Evolutionary conservation across 2,888 invertebrate genomes (phyloP).

Genomic region (Eugnorisma glareosa): DNA sequence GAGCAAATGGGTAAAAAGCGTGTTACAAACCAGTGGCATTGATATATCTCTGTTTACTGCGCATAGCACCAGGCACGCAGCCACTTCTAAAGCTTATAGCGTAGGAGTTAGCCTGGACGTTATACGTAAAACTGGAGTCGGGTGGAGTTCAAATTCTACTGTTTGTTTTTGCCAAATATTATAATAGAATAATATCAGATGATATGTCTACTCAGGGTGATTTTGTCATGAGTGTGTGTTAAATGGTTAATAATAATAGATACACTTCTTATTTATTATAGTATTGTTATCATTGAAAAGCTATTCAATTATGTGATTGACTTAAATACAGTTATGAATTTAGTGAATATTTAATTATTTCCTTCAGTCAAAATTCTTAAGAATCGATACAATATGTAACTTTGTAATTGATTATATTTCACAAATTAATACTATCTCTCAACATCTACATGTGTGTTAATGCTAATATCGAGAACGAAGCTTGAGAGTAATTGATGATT

Average conservation of each 20-base stretch:
- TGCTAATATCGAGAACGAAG: too few relatives aligned
- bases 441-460: too few relatives aligned
- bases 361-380: too few relatives aligned
- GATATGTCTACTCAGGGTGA: neutral
- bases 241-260: neutral
- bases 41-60: neutral
- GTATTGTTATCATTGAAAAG: neutral
- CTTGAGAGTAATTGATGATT: too few relatives aligned
- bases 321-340: neutral
- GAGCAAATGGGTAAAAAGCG: neutral
- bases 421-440: too few relatives aligned
- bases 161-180: neutral
- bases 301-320: neutral
- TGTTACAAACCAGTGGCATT: neutral
- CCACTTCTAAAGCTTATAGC: neutral
- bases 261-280: neutral
- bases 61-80: neutral
- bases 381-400: too few relatives aligned
- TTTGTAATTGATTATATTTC: too few relatives aligned
- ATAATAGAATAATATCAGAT: neutral
- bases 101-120: too few relatives aligned
- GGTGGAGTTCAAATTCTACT: too few relatives aligned
- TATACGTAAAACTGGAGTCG: too few relatives aligned
- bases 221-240: slow-evolving; percentile 1
- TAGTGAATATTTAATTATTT: too few relatives aligned